A percentile compares a stretch with the other conserved stretches of the same genome.
phyloP scores from a whole-genome alignment of 1,140 invertebrate species.

The Calosoma granatense region DNA sequence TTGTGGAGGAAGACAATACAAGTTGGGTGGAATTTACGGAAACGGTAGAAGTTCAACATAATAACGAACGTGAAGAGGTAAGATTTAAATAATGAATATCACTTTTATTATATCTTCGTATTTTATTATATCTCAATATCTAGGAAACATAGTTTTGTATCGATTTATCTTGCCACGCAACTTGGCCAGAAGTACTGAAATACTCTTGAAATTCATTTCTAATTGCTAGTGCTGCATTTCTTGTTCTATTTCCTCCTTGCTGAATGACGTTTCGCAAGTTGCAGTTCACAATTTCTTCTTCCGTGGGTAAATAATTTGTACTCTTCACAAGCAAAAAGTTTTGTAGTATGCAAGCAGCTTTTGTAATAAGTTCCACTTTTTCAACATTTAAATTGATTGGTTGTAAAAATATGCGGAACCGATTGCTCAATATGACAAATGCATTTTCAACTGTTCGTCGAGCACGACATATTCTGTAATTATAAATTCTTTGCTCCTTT shows the following conservation, averaged over 20 bases:
- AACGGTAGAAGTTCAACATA: too few relatives aligned
- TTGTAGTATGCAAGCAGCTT: background rate
- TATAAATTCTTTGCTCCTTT: slow-evolving; percentile 33
- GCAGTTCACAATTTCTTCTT: background rate
- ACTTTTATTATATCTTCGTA: too few relatives aligned
- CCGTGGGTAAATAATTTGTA: background rate
- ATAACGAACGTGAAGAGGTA: too few relatives aligned
- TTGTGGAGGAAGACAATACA: too few relatives aligned
- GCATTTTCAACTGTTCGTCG: slow-evolving; percentile 32
- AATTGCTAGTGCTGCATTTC: background rate
- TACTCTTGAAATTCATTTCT: background rate
- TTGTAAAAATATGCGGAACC: slow-evolving; percentile 12
- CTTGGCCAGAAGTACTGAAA: background rate
- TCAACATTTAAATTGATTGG: slow-evolving; percentile 14
- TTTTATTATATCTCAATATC: too few relatives aligned
- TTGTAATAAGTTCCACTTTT: slow-evolving; percentile 16
- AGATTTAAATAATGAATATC: too few relatives aligned
- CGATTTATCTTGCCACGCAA: background rate
- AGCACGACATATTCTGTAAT: slow-evolving; percentile 34
- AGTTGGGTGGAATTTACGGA: too few relatives aligned
- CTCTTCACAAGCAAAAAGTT: background rate
- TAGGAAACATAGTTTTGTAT: too few relatives aligned
- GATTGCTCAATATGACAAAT: slow-evolving; percentile 32
- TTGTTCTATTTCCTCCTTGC: background rate
- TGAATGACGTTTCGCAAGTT: background rate